Evolutionary conservation across 2,888 invertebrate species (phyloP), one percentile per base, ranked within the genome.

Genomic region (Mystacides longicornis): DNA sequence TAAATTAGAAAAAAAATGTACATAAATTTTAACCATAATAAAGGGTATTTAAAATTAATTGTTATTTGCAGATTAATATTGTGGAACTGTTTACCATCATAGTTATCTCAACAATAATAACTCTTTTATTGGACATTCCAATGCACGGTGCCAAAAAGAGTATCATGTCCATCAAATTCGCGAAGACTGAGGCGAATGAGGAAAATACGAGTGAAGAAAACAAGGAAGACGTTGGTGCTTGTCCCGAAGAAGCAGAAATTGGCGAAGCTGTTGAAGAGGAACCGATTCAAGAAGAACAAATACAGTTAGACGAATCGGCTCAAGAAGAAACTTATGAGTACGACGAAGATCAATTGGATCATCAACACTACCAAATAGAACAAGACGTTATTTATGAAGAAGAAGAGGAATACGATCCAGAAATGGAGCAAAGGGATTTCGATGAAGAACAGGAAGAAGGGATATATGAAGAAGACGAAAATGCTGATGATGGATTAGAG

Each of bases 81-180:
- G 69, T 75, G 63, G 85, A 86, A 71, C 70, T 81, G 55, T 64
- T 68, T 11, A 64, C 69, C 21, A 80, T 85, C 55, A 57, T 83
- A 37, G 48, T 75, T 18, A 68, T 76, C 48, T 81, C 84, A 1
- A 66, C 73, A 14, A 58, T 81, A 46, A 62, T 85, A 56, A 82
- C 85, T 1, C 64, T 86, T 52, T 72, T 84, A 33, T 79, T 86
- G 56, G 81, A 86, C 63, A 76, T 82, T 62, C 86, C 86, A 2
- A 80, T 85, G 72, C 84, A 85, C 64, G 75, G 75, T 63, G 67
- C 79, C 4, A 75, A 76, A 60, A 73, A 65, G 49, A 68, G 77
- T 27, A 62, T 72, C 49, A 68, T 71, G 51, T 49, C 53, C 9
- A 51, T 57, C 54, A 45, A 68, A 64, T 60, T 60, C 62, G 20